Percentiles rank a stretch among this genome's conserved stretches.
Evolutionary conservation across 2,113 vertebrate genomes (phyloP).

Genomic region (Dicerorhinus sumatrensis): DNA sequence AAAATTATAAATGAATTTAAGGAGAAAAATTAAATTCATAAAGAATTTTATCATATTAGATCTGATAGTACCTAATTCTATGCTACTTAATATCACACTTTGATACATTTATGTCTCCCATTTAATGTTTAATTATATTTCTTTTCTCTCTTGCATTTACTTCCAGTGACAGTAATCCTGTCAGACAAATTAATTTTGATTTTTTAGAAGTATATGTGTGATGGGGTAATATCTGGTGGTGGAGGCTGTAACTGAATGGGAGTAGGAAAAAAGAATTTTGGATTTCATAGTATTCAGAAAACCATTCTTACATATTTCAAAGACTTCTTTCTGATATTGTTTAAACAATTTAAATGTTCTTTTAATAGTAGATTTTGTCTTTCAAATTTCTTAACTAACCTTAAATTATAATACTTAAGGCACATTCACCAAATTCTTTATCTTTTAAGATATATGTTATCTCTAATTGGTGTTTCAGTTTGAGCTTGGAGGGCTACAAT

Average conservation of each 20-base stretch:
- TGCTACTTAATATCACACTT: neutral
- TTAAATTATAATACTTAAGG: conserved; percentile 78
- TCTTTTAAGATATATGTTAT: conserved; percentile 64
- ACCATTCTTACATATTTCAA: conserved; percentile 43
- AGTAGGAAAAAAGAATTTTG: conserved; percentile 39
- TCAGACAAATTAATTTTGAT: conserved; percentile 9
- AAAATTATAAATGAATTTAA: neutral
- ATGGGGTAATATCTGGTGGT: neutral
- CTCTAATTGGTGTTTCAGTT: conserved; percentile 82
- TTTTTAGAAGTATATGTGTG: neutral
- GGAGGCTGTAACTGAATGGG: neutral
- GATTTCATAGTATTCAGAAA: conserved; percentile 48
- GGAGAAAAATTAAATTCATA: neutral
- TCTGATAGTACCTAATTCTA: neutral
- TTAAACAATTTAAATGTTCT: conserved; percentile 60
- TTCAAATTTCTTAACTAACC: conserved; percentile 76
- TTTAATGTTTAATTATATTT: neutral
- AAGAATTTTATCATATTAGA: neutral
- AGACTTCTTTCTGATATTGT: conserved; percentile 54
- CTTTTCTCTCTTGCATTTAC: neutral
- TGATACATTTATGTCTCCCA: neutral
- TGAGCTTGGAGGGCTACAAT: conserved; percentile 72
- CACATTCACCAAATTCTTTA: conserved; percentile 69
- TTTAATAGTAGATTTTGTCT: conserved; percentile 66
- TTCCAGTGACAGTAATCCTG: conserved; percentile 7